Evolutionary conservation across 2,888 invertebrate species (phyloP).

Genomic region (Zelleria hepariella): DNA sequence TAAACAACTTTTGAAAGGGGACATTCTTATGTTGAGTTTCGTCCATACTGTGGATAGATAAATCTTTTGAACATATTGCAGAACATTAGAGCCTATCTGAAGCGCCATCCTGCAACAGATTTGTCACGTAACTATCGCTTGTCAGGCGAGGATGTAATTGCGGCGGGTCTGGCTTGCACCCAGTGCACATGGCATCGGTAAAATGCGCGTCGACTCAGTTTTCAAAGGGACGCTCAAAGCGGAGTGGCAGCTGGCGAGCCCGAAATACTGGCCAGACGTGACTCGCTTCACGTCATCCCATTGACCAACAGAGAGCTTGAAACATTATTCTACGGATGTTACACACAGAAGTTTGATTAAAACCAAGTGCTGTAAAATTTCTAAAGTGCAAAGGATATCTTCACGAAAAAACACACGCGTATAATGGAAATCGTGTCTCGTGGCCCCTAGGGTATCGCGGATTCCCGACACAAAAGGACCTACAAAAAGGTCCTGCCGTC

Average conservation of each 20-base stretch:
- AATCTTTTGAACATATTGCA: background rate
- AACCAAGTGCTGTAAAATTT: conserved; percentile 29
- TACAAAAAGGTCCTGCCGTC: conserved; percentile 69
- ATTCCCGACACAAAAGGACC: conserved; percentile 64
- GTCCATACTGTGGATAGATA: no score
- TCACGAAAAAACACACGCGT: conserved; percentile 48
- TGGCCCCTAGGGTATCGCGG: conserved; percentile 60
- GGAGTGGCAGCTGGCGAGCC: conserved; percentile 2
- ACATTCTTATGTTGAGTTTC: conserved; percentile 26
- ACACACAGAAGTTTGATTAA: background rate
- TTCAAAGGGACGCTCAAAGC: background rate
- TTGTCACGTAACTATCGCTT: conserved; percentile 21
- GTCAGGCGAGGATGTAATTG: conserved; percentile 1
- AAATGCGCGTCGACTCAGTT: background rate
- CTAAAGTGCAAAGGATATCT: conserved; percentile 37
- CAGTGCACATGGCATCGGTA: background rate
- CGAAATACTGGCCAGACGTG: conserved; percentile 45
- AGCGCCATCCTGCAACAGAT: conserved; percentile 45
- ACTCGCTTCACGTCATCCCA: conserved; percentile 23
- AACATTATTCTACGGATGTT: background rate
- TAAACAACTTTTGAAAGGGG: conserved; percentile 49
- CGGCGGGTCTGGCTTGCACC: background rate
- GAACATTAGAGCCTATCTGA: background rate
- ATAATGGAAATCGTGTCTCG: conserved; percentile 67
- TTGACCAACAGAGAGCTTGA: background rate